These are phyloP conservation scores for Zonotrichia leucophrys DNA, from an alignment of 2,113 vertebrate genomes.

Conservation along the genomic window DNA sequence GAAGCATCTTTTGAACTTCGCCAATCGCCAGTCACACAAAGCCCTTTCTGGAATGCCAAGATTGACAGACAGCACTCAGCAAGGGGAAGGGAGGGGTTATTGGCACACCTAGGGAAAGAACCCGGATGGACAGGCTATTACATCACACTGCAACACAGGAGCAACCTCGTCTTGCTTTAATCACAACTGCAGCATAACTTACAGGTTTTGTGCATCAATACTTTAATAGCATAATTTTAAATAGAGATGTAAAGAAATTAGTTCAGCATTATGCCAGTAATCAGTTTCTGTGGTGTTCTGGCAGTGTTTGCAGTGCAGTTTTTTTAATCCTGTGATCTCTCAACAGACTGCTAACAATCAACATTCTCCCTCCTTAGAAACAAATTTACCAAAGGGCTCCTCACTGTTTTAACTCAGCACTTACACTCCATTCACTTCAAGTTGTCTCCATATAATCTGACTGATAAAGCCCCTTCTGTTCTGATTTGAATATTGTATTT, in stretches of 20 bases:
- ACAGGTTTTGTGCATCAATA: neutral
- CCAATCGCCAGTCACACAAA: too few relatives aligned
- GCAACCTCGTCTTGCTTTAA: neutral
- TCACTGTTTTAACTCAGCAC: neutral
- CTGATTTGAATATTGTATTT: neutral
- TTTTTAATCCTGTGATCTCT: neutral
- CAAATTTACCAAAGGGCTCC: neutral
- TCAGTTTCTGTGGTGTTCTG: neutral
- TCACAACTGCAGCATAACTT: neutral
- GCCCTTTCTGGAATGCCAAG: too few relatives aligned
- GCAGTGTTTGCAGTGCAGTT: neutral
- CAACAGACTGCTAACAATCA: neutral
- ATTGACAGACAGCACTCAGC: too few relatives aligned
- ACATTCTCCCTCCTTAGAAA: neutral
- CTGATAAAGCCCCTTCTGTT: neutral
- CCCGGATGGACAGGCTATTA: too few relatives aligned
- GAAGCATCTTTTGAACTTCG: too few relatives aligned
- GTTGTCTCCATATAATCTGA: neutral
- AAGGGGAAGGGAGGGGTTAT: too few relatives aligned
- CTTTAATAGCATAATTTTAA: neutral
- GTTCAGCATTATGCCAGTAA: neutral
- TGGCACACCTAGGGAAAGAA: too few relatives aligned
- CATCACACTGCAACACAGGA: neutral
- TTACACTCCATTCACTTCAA: neutral
- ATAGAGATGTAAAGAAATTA: neutral